These are phyloP conservation scores for Chelidonichthys spinosus DNA, from an alignment of 2,797 vertebrate genomes.

Conservation along the genomic window DNA sequence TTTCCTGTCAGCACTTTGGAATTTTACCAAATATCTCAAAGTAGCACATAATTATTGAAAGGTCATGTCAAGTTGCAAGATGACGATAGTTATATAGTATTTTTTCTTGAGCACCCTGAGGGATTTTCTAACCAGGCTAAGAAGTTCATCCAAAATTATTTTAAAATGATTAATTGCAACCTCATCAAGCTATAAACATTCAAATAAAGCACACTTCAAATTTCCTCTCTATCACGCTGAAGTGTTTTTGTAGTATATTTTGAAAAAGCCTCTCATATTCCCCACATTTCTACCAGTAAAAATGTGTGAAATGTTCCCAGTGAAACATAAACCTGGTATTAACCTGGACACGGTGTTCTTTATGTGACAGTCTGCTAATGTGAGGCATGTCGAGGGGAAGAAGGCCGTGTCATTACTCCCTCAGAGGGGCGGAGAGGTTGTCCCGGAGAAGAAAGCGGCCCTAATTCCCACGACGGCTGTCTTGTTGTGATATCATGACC, in stretches of 20 bases:
- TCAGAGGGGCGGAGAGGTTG: conserved; percentile 43
- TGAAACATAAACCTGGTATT: conserved; percentile 73
- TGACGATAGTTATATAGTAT: not conserved
- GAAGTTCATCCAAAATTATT: too few relatives aligned
- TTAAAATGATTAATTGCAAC: too few relatives aligned
- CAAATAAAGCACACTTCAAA: too few relatives aligned
- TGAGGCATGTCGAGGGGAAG: conserved; percentile 73
- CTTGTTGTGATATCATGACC: conserved; percentile 70
- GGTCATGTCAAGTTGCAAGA: not conserved
- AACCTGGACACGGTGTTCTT: conserved; percentile 67
- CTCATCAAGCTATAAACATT: too few relatives aligned
- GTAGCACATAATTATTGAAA: conserved; percentile 13
- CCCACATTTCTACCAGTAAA: conserved; percentile 49
- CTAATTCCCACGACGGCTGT: conserved; percentile 60
- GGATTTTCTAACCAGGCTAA: not conserved
- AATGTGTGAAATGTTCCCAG: conserved; percentile 69
- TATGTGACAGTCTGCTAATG: conserved; percentile 73
- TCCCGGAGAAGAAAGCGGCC: conserved; percentile 47
- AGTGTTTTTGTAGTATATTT: conserved; percentile 26
- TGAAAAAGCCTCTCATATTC: conserved; percentile 49
- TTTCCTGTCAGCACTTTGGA: conserved; percentile 36
- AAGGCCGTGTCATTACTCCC: conserved; percentile 67
- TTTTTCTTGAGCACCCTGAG: not conserved
- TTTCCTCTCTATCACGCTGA: not conserved
- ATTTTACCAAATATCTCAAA: conserved; percentile 31